A percentile compares a stretch with the other conserved stretches of the same genome.
Conservation (phyloP, 2,797 vertebrate species). For the Pseudochirops cupreus region DNA sequence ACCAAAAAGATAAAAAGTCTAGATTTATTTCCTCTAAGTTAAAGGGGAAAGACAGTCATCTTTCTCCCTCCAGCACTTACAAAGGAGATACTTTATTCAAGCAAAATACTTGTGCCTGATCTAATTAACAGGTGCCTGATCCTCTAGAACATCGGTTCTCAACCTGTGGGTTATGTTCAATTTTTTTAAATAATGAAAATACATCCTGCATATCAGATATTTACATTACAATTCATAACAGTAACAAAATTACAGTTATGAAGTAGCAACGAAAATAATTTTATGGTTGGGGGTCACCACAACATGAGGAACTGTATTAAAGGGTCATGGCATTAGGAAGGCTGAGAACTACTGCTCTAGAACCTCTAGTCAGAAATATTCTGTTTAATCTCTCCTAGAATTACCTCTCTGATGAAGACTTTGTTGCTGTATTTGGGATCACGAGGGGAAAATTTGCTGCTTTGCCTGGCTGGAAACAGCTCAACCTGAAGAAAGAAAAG, state of each 20-base stretch:
- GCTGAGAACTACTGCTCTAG: neutral
- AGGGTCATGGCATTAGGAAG: no score
- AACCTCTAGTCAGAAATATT: conserved; percentile 46
- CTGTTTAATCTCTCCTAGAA: conserved; percentile 84
- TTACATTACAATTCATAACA: no score
- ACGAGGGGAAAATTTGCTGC: conserved; percentile 86
- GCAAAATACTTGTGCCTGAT: neutral
- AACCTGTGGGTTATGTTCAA: no score
- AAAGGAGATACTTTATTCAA: neutral
- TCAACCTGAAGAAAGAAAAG: conserved; percentile 90
- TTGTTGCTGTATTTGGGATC: conserved; percentile 88
- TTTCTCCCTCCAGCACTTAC: neutral
- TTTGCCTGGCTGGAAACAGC: conserved; percentile 91
- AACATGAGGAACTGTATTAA: no score
- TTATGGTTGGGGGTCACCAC: no score
- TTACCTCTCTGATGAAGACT: conserved; percentile 91
- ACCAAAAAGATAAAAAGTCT: neutral
- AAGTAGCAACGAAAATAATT: no score
- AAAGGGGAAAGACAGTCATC: neutral
- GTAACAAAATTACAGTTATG: no score
- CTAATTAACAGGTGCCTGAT: neutral
- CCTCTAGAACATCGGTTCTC: neutral
- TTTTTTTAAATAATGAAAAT: no score
- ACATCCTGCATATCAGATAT: no score
- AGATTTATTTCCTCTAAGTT: neutral